Evolutionary conservation across 2,888 invertebrate species (phyloP).

Genomic region (Pseudolycoriella hygida): DNA sequence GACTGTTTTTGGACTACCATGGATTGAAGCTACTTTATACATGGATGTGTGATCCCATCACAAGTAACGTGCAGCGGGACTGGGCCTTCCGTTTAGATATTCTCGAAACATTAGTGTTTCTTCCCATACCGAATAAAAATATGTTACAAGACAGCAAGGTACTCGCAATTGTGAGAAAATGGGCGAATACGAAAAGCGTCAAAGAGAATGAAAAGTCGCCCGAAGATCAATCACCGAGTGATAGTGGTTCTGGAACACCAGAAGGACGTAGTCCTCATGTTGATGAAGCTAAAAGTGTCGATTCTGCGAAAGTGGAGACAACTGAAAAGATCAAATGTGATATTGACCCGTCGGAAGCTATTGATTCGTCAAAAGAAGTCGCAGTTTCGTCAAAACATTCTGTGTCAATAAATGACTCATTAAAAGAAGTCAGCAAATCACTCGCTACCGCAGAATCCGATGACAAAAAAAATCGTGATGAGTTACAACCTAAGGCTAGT

Average conservation of each 20-base stretch:
- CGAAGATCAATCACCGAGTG: constrained; percentile 12
- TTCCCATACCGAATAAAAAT: constrained; percentile 88
- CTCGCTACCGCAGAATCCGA: too few species aligned
- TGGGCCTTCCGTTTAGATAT: constrained; percentile 41
- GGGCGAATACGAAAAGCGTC: constrained; percentile 39
- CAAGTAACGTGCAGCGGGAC: constrained; percentile 7
- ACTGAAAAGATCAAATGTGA: too few species aligned
- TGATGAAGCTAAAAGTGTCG: constrained; percentile 11
- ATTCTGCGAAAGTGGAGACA: too few species aligned
- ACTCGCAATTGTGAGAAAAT: constrained; percentile 64
- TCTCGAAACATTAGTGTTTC: constrained; percentile 59
- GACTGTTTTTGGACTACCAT: constrained; percentile 85
- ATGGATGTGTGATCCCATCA: constrained; percentile 60
- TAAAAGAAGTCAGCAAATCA: background rate
- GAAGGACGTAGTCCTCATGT: constrained; percentile 25
- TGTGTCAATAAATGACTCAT: background rate
- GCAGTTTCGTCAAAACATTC: background rate
- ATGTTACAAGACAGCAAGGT: constrained; percentile 86
- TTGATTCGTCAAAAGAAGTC: background rate
- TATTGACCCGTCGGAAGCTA: too few species aligned
- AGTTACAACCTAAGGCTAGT: constrained; percentile 4
- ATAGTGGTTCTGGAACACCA: constrained; percentile 14
- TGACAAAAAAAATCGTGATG: too few species aligned
- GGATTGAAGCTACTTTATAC: constrained; percentile 79
- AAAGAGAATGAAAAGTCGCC: constrained; percentile 8